Conservation (phyloP, 2,113 vertebrate species). For the Odocoileus virginianus region DNA sequence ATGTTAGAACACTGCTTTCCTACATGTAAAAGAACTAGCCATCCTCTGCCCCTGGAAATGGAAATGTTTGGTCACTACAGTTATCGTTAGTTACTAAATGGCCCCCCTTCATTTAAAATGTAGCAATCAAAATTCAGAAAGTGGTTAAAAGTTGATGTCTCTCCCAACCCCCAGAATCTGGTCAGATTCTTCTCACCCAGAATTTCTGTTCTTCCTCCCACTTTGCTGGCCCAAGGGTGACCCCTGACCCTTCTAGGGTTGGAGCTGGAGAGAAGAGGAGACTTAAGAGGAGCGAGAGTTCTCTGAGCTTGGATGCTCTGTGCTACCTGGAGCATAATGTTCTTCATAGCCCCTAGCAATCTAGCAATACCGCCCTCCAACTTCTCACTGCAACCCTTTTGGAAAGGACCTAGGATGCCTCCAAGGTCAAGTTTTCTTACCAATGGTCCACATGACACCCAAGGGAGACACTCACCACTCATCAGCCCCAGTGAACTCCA, state of each 20-base stretch:
- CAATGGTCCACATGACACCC: neutral
- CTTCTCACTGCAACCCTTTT: neutral
- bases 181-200: neutral
- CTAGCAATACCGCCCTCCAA: neutral
- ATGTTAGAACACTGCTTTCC: neutral
- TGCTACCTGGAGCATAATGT: neutral
- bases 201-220: neutral
- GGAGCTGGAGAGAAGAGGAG: neutral
- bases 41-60: neutral
- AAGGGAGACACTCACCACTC: neutral
- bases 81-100: neutral
- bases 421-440: neutral
- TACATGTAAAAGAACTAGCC: neutral
- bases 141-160: neutral
- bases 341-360: neutral
- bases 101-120: neutral
- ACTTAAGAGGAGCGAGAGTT: neutral
- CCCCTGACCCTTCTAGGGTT: neutral
- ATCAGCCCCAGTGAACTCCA: neutral
- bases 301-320: neutral
- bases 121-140: neutral
- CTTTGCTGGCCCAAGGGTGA: neutral
- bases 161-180: rapidly evolving
- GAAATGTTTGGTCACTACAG: neutral
- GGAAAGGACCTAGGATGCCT: neutral